phyloP scores from a whole-genome alignment of 2,797 vertebrate species.

The Prionace glauca region DNA sequence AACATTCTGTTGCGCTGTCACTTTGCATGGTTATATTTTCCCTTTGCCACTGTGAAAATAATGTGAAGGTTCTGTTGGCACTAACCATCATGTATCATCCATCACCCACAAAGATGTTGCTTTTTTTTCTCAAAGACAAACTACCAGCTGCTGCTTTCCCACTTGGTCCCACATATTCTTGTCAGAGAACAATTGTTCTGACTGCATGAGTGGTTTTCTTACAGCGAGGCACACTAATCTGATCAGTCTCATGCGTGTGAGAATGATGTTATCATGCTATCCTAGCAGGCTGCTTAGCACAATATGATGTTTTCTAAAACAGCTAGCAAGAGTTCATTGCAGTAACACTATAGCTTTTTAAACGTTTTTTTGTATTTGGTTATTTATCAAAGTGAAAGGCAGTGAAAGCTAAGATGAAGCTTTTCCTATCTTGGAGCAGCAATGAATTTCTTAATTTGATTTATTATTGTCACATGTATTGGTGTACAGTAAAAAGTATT shows the following conservation, averaged over 20 bases:
- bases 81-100: background rate
- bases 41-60: background rate
- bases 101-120: constrained; percentile 6
- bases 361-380: background rate
- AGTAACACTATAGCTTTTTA: constrained; percentile 7
- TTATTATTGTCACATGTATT: too few relatives aligned
- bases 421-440: background rate
- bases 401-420: background rate
- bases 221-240: background rate
- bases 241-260: background rate
- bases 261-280: background rate
- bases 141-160: background rate
- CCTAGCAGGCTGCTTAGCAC: background rate
- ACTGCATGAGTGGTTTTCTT: background rate
- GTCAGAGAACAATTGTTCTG: constrained; percentile 18
- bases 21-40: background rate
- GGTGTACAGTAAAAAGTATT: too few relatives aligned
- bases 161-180: constrained; percentile 26
- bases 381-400: constrained; percentile 29
- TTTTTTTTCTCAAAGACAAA: background rate
- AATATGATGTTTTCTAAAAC: constrained; percentile 33
- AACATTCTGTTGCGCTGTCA: background rate
- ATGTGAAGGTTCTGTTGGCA: background rate
- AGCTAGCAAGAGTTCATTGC: background rate
- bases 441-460: background rate